These are phyloP conservation scores for Melipona beecheii DNA, from an alignment of 2,888 invertebrate genomes.

Conservation along the genomic window DNA sequence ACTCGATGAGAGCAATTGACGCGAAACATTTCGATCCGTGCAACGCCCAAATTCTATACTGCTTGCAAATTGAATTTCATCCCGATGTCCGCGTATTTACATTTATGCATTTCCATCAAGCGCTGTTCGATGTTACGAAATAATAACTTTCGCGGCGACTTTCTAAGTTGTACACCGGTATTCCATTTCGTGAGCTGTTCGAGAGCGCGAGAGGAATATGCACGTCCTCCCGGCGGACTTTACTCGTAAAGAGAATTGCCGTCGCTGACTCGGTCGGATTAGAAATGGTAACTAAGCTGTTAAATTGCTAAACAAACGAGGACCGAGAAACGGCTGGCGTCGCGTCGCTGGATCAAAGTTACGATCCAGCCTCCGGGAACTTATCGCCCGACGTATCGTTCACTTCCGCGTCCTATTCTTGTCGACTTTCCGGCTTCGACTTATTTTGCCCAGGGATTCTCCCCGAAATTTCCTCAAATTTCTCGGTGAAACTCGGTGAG, in stretches of 20 bases:
- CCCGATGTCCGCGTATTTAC: slow-evolving; percentile 14
- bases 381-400: slow-evolving; percentile 30
- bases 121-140: slow-evolving; percentile 46
- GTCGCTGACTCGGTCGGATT: slow-evolving; percentile 63
- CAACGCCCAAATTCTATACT: neutral
- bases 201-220: slow-evolving; percentile 29
- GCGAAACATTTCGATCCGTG: neutral
- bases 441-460: no score
- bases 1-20: neutral
- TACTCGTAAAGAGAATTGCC: slow-evolving; percentile 53
- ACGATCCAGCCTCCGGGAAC: slow-evolving; percentile 32
- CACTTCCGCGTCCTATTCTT: neutral
- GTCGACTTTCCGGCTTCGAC: neutral
- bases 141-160: slow-evolving; percentile 57
- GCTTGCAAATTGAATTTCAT: slow-evolving; percentile 25
- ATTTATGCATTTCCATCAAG: slow-evolving; percentile 44
- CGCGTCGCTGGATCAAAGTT: slow-evolving; percentile 37
- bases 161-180: slow-evolving; percentile 50
- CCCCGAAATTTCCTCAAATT: neutral
- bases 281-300: slow-evolving; percentile 68
- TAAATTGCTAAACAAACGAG: slow-evolving; percentile 68
- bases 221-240: slow-evolving; percentile 31
- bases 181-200: slow-evolving; percentile 41
- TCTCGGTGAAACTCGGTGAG: neutral
- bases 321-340: slow-evolving; percentile 28